Evolutionary conservation across 2,888 invertebrate species (phyloP).

Genomic region (Digitonthophagus gazella): DNA sequence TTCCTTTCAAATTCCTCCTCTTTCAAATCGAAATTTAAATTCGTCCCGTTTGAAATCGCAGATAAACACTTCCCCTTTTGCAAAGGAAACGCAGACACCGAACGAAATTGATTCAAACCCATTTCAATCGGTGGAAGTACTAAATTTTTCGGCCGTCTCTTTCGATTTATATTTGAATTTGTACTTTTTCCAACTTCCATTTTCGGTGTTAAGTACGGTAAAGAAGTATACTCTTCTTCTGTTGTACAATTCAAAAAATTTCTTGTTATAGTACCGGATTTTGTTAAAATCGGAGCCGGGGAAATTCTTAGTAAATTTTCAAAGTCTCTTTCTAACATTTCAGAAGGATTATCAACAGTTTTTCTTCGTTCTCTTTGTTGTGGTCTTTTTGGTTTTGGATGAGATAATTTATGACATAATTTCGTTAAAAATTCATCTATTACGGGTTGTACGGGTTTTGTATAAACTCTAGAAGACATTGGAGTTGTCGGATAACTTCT

Average conservation of each 20-base stretch:
- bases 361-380: not conserved
- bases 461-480: slow-evolving; percentile 3
- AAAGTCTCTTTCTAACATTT: slow-evolving; percentile 19
- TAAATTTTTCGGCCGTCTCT: slow-evolving; percentile 20
- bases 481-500: slow-evolving; percentile 6
- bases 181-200: not conserved
- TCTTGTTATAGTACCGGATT: not conserved
- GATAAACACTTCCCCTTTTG: slow-evolving; percentile 32
- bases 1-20: too few species aligned
- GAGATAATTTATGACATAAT: not conserved
- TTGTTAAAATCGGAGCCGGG: slow-evolving; percentile 21
- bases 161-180: slow-evolving; percentile 7
- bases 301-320: slow-evolving; percentile 23
- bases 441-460: not conserved
- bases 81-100: slow-evolving; percentile 44
- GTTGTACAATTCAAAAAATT: slow-evolving; percentile 27
- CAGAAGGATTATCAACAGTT: not conserved
- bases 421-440: slow-evolving; percentile 7
- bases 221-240: slow-evolving; percentile 38
- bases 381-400: not conserved
- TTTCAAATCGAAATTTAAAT: slow-evolving; percentile 17
- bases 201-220: slow-evolving; percentile 41
- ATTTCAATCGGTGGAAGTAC: slow-evolving; percentile 31
- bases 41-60: slow-evolving; percentile 25
- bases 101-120: slow-evolving; percentile 39